Base-by-base conservation (phyloP, 1,140 invertebrate species). In the Cecropterus lyciades region DNA sequence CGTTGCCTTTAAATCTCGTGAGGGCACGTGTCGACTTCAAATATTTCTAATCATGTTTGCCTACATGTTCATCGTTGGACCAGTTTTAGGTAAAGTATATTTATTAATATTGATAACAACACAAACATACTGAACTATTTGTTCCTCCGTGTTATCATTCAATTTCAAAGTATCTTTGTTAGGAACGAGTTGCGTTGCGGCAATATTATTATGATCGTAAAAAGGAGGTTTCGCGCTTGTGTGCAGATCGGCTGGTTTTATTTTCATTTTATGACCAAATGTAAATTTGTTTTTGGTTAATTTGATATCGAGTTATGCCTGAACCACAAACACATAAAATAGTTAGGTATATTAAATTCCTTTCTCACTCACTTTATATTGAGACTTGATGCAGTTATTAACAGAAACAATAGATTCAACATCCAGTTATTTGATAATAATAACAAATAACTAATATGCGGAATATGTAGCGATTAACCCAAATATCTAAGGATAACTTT, bases 31-130 rank as follows among this genome's bases (percentile, higher is more conserved):
- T 8, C 89, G 92, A 17, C 62, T 91, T 48, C 89, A 93, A 69
- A 90, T 94, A 51, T 84, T 93, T 55, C 69, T 92, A 30, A 85
- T 93, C 33, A 90, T 94, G 88, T 75, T 93, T 64, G 82, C 92
- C 5, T 92, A 93, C 66, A 91, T 93, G 80, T 82, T 93, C 73
- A 87, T 93, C 75, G 89, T 92, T 53, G 93, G 93, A 84, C 93
- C 93, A 20, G 88, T 92, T 51, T 80, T 93, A 75, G 93, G 89
- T 92, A 88, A 86, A 77, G 51, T 73, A 68, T 70, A 65, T 69
- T 51, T 60, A 65, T 64, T 48, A 62, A 59, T 65, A 48, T 69
- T 52, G 60, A 67, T 57, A 70, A 37, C 48, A 63, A 8, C 37
- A 42, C 40, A 56, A 56, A 27, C 40, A 43, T 43, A 43, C 53